These are phyloP conservation scores for Leptinotarsa peninsularis DNA, from an alignment of 2,888 invertebrate species.

Conservation along the genomic window DNA sequence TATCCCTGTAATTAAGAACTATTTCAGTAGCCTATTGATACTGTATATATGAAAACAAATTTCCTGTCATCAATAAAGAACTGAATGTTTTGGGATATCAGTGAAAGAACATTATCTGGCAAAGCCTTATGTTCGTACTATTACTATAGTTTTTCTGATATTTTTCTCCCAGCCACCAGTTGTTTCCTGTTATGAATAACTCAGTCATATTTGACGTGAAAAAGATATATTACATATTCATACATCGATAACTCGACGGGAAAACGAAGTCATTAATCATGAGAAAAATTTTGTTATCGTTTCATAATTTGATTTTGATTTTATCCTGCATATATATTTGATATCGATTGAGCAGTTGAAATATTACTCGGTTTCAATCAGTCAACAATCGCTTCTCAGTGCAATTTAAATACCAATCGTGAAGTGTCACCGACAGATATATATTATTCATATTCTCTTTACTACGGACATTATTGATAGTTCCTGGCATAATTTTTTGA, in stretches of 20 bases:
- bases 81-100: too few relatives aligned
- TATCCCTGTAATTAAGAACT: too few relatives aligned
- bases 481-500: too few relatives aligned
- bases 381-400: background rate
- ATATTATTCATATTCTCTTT: background rate
- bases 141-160: background rate
- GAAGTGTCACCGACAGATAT: background rate
- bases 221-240: background rate
- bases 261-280: slow-evolving; percentile 3
- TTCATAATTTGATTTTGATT: slow-evolving; percentile 8
- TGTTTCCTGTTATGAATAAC: slow-evolving; percentile 1
- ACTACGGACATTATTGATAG: too few relatives aligned
- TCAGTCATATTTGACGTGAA: background rate
- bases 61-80: too few relatives aligned
- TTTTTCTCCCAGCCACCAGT: background rate
- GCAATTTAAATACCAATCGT: background rate
- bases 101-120: too few relatives aligned
- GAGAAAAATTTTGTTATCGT: background rate
- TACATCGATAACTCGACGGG: background rate
- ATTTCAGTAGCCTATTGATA: too few relatives aligned
- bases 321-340: background rate
- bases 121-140: background rate
- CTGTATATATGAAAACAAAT: too few relatives aligned
- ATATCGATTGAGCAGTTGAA: background rate
- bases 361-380: background rate